These are phyloP conservation scores for Phocoena phocoena DNA, from an alignment of 2,113 vertebrate genomes.

Conservation along the genomic window DNA sequence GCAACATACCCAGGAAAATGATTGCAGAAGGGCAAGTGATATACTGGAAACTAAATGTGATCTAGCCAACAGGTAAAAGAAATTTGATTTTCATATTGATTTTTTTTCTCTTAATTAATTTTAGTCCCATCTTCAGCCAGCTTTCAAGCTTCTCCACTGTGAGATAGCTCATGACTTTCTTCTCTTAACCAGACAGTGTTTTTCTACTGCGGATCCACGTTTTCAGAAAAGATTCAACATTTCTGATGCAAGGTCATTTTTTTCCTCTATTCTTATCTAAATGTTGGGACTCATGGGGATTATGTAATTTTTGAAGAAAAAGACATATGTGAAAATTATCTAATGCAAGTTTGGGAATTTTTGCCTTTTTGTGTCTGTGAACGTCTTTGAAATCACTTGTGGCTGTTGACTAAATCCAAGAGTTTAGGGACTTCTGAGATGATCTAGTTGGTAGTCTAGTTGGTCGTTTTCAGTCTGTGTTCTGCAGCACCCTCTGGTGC, in stretches of 20 bases:
- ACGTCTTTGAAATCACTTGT: constrained; percentile 10
- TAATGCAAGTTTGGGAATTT: constrained; percentile 16
- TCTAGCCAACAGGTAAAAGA: constrained; percentile 62
- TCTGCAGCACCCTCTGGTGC: not conserved
- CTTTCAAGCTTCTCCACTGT: not conserved
- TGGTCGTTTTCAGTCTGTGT: not conserved
- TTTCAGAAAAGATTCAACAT: not conserved
- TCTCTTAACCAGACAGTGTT: not conserved
- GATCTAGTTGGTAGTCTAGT: not conserved
- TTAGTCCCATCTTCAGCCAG: not conserved
- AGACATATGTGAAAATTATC: not conserved
- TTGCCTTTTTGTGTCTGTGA: not conserved
- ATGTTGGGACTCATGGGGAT: constrained; percentile 18
- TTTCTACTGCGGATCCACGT: not conserved
- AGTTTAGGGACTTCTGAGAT: not conserved
- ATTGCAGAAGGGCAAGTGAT: not conserved
- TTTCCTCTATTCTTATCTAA: not conserved
- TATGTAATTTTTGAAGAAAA: constrained; percentile 47
- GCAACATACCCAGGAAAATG: constrained; percentile 50
- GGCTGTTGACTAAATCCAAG: not conserved
- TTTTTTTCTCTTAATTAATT: constrained; percentile 17
- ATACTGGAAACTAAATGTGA: not conserved
- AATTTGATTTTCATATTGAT: constrained; percentile 1
- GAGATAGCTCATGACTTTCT: not conserved
- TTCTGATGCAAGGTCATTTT: not conserved